Evolutionary conservation across 2,113 vertebrate genomes (phyloP).

Genomic region (Oncorhynchus tshawytscha): DNA sequence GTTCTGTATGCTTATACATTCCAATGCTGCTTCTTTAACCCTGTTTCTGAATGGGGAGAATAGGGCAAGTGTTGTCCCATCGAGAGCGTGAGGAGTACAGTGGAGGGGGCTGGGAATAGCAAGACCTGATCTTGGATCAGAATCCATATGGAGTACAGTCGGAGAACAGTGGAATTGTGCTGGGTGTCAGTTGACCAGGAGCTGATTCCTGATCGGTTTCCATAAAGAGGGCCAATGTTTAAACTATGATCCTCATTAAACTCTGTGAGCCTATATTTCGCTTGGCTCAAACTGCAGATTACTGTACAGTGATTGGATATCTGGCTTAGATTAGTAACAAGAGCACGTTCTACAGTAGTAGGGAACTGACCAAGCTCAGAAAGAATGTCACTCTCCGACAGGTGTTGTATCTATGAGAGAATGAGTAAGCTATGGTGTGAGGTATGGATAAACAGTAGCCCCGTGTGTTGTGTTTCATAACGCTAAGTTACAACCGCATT

Average conservation of each 20-base stretch:
- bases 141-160: slow-evolving; percentile 17
- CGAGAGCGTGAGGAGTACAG: neutral
- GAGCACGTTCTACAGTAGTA: neutral
- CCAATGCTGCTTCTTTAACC: neutral
- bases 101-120: neutral
- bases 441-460: neutral
- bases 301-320: neutral
- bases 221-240: too few species aligned
- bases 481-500: neutral
- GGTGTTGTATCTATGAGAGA: neutral
- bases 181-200: neutral
- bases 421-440: neutral
- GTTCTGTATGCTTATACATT: neutral
- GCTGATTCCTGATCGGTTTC: too few species aligned
- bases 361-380: too few species aligned
- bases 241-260: too few species aligned
- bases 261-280: slow-evolving; percentile 31
- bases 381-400: too few species aligned
- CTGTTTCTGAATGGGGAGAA: neutral
- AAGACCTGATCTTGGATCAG: slow-evolving; percentile 15
- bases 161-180: slow-evolving; percentile 15
- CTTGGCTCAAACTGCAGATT: slow-evolving; percentile 2
- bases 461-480: neutral
- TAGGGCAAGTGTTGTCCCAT: slow-evolving; percentile 3
- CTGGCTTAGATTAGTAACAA: slow-evolving; percentile 5